A percentile compares a stretch with the other conserved stretches of the same genome.
phyloP scores from a whole-genome alignment of 2,797 vertebrate species.

The Sylvia borin region DNA sequence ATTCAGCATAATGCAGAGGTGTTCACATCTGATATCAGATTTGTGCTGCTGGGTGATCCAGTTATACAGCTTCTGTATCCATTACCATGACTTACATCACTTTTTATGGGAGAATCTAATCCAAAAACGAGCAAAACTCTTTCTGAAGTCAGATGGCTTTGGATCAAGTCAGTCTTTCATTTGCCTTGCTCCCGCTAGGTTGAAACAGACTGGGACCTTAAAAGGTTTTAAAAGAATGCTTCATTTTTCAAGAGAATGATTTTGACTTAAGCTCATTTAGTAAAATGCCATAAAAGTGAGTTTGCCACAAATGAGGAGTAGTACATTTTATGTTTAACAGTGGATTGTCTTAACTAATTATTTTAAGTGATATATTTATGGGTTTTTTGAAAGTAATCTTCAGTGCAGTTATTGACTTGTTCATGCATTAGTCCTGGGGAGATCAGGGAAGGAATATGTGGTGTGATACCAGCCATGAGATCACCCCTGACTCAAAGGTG shows the following conservation, averaged over 20 bases:
- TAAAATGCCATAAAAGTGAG: neutral
- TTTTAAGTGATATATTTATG: neutral
- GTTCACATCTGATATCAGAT: neutral
- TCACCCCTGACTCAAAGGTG: neutral
- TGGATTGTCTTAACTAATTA: neutral
- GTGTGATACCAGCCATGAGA: neutral
- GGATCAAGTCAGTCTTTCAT: neutral
- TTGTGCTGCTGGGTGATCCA: neutral
- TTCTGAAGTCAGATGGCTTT: neutral
- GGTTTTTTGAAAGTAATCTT: neutral
- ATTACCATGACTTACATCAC: neutral
- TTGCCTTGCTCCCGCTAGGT: neutral
- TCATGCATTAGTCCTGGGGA: neutral
- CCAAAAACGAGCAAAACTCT: neutral
- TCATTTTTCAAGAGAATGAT: neutral
- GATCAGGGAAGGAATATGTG: neutral
- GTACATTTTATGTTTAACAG: neutral
- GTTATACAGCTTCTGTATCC: neutral
- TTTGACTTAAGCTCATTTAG: neutral
- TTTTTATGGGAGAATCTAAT: neutral
- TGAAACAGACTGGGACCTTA: neutral
- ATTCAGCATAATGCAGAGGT: neutral
- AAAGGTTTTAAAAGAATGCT: neutral
- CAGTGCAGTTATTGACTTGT: neutral
- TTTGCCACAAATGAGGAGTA: neutral